Evolutionary conservation across 2,888 invertebrate genomes (phyloP).

Genomic region (Achlya flavicornis): DNA sequence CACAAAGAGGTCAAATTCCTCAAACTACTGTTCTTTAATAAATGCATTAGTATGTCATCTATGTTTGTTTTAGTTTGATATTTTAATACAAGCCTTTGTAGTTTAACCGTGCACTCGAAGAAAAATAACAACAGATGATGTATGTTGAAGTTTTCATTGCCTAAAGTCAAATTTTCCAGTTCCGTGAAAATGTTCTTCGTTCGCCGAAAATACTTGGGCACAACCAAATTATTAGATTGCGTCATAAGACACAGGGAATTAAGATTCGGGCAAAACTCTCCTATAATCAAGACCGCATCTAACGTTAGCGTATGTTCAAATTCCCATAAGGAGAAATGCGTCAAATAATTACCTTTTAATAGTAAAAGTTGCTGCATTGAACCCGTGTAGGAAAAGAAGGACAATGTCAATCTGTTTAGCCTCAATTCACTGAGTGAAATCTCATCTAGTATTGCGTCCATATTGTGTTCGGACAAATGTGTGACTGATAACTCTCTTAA

Average conservation of each 20-base stretch:
- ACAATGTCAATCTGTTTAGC: constrained; percentile 67
- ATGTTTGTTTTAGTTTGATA: constrained; percentile 73
- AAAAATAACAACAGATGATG: constrained; percentile 69
- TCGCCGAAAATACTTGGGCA: constrained; percentile 63
- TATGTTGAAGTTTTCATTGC: constrained; percentile 72
- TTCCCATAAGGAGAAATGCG: constrained; percentile 77
- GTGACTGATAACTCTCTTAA: constrained; percentile 73
- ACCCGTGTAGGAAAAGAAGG: constrained; percentile 74
- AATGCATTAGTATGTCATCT: constrained; percentile 60
- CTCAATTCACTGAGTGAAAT: constrained; percentile 66
- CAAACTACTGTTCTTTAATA: constrained; percentile 66
- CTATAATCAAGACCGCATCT: constrained; percentile 68
- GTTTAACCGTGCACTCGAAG: constrained; percentile 63
- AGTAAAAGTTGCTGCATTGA: constrained; percentile 66
- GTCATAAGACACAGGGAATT: constrained; percentile 71
- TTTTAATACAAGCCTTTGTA: constrained; percentile 70
- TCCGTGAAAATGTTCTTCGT: constrained; percentile 64
- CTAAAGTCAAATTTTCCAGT: constrained; percentile 67
- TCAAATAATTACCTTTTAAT: constrained; percentile 71
- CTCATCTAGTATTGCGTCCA: constrained; percentile 73
- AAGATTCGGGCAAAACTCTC: constrained; percentile 71
- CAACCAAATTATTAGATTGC: constrained; percentile 65
- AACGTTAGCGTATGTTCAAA: constrained; percentile 71
- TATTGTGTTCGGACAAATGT: constrained; percentile 72
- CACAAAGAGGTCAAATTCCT: constrained; percentile 65